These are phyloP conservation scores for Pomacea maculata DNA, from an alignment of 1,140 invertebrate species.

Conservation along the genomic window DNA sequence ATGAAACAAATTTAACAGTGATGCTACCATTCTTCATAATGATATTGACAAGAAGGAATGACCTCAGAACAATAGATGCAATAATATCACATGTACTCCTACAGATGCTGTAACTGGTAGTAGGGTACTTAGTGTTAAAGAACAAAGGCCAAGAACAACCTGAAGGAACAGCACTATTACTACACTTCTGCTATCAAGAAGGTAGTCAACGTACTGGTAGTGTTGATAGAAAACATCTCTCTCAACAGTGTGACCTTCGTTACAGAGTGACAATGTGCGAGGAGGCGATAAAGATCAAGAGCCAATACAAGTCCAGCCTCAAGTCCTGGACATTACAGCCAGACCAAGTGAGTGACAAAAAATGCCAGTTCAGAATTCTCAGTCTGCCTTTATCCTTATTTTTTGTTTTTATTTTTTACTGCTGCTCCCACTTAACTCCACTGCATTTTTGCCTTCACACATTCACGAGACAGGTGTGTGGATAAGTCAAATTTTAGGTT, in stretches of 20 bases:
- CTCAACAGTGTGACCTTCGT: constrained; percentile 29
- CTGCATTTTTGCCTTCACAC: no score
- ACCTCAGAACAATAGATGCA: no score
- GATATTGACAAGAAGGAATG: no score
- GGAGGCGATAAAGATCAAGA: constrained; percentile 63
- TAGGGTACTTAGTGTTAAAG: neutral
- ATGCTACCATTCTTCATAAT: no score
- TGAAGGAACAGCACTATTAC: neutral
- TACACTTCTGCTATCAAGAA: neutral
- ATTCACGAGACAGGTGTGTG: neutral
- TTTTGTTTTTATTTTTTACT: neutral
- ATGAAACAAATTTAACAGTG: no score
- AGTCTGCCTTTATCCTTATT: no score
- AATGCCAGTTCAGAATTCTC: no score
- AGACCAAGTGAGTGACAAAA: constrained; percentile 77
- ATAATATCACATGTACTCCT: no score
- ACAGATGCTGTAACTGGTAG: no score
- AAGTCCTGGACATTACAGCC: constrained; percentile 79
- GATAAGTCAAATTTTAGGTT: neutral
- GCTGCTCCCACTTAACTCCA: no score
- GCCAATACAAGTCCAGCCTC: constrained; percentile 85
- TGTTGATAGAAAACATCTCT: constrained; percentile 23
- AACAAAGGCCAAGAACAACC: neutral
- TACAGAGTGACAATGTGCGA: constrained; percentile 46
- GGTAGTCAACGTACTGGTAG: neutral